A percentile compares a stretch with the other conserved stretches of the same genome.
phyloP scores from a whole-genome alignment of 2,888 invertebrate species.

The Gymnoscelis rufifasciata region DNA sequence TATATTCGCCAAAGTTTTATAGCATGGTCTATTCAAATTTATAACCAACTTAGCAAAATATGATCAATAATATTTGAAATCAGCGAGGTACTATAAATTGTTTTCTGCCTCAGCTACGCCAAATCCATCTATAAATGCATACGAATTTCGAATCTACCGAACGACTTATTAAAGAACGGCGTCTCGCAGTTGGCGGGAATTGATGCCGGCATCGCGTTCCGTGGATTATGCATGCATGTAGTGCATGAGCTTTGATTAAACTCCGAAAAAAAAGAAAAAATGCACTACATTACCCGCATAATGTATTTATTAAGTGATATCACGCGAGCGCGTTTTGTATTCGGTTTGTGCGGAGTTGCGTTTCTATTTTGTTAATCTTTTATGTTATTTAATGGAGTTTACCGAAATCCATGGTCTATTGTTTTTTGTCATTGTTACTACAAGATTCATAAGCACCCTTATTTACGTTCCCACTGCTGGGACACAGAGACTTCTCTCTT shows the following conservation, averaged over 20 bases:
- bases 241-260: constrained; percentile 46
- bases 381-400: not conserved
- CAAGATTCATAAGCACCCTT: too few relatives aligned
- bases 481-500: too few relatives aligned
- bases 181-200: constrained; percentile 30
- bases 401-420: too few relatives aligned
- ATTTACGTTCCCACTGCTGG: too few relatives aligned
- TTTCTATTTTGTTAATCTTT: constrained; percentile 1
- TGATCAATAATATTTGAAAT: too few relatives aligned
- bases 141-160: not conserved
- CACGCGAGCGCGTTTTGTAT: constrained; percentile 41
- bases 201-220: constrained; percentile 45
- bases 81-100: too few relatives aligned
- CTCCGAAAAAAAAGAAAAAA: constrained; percentile 40
- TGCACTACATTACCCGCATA: constrained; percentile 45
- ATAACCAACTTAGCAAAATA: too few relatives aligned
- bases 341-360: not conserved
- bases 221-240: constrained; percentile 40
- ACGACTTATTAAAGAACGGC: not conserved
- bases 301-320: constrained; percentile 54
- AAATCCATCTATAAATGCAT: too few relatives aligned
- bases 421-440: too few relatives aligned
- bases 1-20: too few relatives aligned
- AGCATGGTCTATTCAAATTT: too few relatives aligned
- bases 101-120: too few relatives aligned